Evolutionary conservation across 2,797 vertebrate species (phyloP).

Genomic region (Clamator glandarius): DNA sequence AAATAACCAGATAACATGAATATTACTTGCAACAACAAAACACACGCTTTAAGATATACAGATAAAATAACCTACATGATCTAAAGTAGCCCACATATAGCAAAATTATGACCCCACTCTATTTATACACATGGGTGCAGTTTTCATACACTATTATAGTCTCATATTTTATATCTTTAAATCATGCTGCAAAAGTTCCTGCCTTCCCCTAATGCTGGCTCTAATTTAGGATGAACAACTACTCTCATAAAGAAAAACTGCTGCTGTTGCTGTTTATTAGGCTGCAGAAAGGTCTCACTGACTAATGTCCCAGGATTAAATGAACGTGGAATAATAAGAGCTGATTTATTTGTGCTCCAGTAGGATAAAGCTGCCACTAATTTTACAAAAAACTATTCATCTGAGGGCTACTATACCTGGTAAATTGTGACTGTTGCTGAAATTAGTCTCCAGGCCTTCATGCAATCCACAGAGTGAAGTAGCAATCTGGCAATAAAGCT

Average conservation of each 20-base stretch:
- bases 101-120: conserved; percentile 77
- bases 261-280: conserved; percentile 86
- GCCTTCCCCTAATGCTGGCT: conserved; percentile 76
- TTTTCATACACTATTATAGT: conserved; percentile 78
- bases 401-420: conserved; percentile 80
- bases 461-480: conserved; percentile 76
- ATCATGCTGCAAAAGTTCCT: conserved; percentile 81
- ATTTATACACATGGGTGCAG: conserved; percentile 79
- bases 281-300: conserved; percentile 85
- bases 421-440: conserved; percentile 82
- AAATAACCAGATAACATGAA: conserved; percentile 1
- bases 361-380: conserved; percentile 84
- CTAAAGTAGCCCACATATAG: conserved; percentile 65
- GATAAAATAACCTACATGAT: conserved; percentile 69
- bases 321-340: conserved; percentile 87
- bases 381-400: conserved; percentile 88
- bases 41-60: conserved; percentile 50
- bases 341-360: conserved; percentile 85
- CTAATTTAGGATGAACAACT: conserved; percentile 88
- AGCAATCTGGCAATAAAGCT: conserved; percentile 75
- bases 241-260: conserved; percentile 87
- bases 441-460: conserved; percentile 81
- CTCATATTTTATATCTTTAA: conserved; percentile 82
- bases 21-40: conserved; percentile 63
- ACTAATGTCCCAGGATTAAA: conserved; percentile 87